These are phyloP conservation scores for Macrostomum lignano DNA, from an alignment of 1,140 invertebrate genomes.

Conservation along the genomic window DNA sequence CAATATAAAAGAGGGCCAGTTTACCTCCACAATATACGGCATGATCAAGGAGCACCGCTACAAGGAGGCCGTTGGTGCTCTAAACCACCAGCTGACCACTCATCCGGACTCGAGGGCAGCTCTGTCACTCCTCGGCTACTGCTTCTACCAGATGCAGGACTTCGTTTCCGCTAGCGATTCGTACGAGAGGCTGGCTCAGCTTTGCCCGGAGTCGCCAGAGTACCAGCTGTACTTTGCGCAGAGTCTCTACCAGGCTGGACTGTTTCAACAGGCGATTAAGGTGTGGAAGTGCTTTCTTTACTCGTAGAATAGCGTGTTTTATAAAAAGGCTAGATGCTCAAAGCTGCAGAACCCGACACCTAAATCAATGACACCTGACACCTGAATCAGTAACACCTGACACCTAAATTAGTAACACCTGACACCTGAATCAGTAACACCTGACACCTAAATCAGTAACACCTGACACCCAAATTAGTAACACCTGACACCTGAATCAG, in stretches of 20 bases:
- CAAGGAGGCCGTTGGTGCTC: neutral
- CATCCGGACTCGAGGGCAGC: conserved; percentile 38
- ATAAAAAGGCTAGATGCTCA: too few species aligned
- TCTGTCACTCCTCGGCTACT: conserved; percentile 59
- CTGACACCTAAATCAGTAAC: too few species aligned
- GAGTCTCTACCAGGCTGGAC: conserved; percentile 47
- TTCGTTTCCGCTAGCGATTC: conserved; percentile 59
- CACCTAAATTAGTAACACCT: too few species aligned
- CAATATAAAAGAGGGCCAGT: conserved; percentile 3
- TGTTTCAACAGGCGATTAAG: conserved; percentile 66
- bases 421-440: too few species aligned
- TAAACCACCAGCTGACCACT: neutral
- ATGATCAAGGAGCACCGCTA: conserved; percentile 1
- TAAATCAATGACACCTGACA: too few species aligned
- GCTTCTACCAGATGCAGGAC: conserved; percentile 65
- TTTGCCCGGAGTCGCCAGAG: conserved; percentile 25
- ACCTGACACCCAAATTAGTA: too few species aligned
- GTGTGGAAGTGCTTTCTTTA: conserved; percentile 22
- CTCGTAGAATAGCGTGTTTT: neutral
- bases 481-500: too few species aligned
- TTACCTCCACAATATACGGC: conserved; percentile 2
- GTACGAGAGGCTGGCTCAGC: conserved; percentile 50
- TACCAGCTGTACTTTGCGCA: conserved; percentile 79
- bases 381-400: too few species aligned
- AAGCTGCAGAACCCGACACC: too few species aligned